These are phyloP conservation scores for Deilephila elpenor DNA, from an alignment of 2,888 invertebrate genomes.

Conservation along the genomic window DNA sequence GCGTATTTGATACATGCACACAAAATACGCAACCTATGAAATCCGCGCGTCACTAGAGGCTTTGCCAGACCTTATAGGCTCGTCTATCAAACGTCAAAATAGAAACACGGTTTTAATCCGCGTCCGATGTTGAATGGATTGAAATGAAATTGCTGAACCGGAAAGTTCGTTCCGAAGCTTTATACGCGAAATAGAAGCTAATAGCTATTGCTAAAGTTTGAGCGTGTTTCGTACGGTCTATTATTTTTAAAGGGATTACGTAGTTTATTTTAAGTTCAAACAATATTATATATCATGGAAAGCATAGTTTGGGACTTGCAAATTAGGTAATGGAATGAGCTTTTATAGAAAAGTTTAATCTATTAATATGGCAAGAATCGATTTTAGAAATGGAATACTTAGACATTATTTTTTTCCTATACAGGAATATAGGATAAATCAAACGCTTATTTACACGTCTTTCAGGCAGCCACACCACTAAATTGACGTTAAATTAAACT, in stretches of 20 bases:
- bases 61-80: slow-evolving; percentile 11
- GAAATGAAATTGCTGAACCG: slow-evolving; percentile 38
- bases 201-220: slow-evolving; percentile 24
- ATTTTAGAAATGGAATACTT: too few species aligned
- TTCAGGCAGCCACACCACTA: too few species aligned
- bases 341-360: too few species aligned
- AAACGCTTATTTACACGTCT: too few species aligned
- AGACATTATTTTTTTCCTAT: too few species aligned
- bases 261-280: neutral
- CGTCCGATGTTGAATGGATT: slow-evolving; percentile 38
- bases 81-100: slow-evolving; percentile 39
- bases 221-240: slow-evolving; percentile 30
- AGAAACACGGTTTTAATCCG: slow-evolving; percentile 40
- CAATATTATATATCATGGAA: too few species aligned
- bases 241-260: slow-evolving; percentile 2
- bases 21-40: neutral
- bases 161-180: slow-evolving; percentile 36
- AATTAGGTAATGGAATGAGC: too few species aligned
- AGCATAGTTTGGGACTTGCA: too few species aligned
- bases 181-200: slow-evolving; percentile 24
- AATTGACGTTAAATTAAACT: too few species aligned
- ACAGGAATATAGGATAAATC: too few species aligned
- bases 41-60: neutral
- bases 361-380: too few species aligned
- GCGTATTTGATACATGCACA: too few species aligned